These are phyloP conservation scores for Aspiorhynchus laticeps DNA, from an alignment of 2,113 vertebrate species.

Conservation along the genomic window DNA sequence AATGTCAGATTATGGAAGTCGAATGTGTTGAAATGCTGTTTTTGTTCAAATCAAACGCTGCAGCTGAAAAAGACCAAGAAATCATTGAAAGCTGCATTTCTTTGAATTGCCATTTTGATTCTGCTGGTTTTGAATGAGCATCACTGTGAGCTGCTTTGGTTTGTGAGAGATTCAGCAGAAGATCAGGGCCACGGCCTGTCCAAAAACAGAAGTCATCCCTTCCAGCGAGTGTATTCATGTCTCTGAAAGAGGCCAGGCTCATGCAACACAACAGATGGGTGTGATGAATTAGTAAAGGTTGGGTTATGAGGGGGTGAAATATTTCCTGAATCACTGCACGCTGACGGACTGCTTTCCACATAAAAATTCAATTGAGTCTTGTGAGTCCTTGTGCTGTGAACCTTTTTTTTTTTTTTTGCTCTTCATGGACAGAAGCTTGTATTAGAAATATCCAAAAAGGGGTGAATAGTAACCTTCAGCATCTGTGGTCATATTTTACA, in stretches of 20 bases:
- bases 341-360: constrained; percentile 59
- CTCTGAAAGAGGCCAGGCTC: constrained; percentile 52
- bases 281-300: constrained; percentile 75
- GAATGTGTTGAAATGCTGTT: not conserved
- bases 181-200: constrained; percentile 20
- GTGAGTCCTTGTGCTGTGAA: constrained; percentile 21
- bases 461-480: not conserved
- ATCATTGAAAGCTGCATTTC: not conserved
- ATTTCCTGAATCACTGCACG: constrained; percentile 40
- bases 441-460: not conserved
- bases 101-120: not conserved
- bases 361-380: constrained; percentile 63
- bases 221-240: not conserved
- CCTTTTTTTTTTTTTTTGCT: no score
- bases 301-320: constrained; percentile 56
- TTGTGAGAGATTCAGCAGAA: not conserved
- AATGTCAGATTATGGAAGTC: not conserved
- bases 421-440: not conserved
- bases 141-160: not conserved
- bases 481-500: not conserved
- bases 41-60: not conserved
- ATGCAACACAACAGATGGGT: constrained; percentile 71
- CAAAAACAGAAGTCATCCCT: constrained; percentile 29
- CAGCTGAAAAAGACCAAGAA: not conserved
- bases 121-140: not conserved